Conservation (phyloP, 2,797 vertebrate genomes). For the Acrocephalus scirpaceus region DNA sequence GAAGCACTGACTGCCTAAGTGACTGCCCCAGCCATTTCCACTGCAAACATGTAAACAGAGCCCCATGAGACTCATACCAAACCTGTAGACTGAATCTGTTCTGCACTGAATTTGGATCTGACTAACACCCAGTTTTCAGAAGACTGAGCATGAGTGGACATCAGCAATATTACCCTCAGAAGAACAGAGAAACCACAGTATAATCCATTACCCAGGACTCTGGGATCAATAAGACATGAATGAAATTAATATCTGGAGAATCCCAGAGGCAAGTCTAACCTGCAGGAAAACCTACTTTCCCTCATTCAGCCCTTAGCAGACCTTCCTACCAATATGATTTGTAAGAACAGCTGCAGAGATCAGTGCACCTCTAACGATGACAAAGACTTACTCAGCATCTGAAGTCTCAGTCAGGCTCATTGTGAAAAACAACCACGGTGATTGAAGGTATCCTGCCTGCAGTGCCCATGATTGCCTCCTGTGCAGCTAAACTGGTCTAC, state of each 20-base stretch:
- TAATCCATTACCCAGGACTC: not conserved
- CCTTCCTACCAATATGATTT: not conserved
- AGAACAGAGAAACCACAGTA: not conserved
- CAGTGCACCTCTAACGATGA: not conserved
- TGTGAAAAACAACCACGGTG: not conserved
- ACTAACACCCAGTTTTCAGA: not conserved
- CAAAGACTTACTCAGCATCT: not conserved
- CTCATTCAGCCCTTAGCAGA: not conserved
- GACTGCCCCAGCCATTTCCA: not conserved
- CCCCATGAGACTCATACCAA: not conserved
- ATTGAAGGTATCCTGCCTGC: not conserved
- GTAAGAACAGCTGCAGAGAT: not conserved
- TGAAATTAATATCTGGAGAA: not conserved
- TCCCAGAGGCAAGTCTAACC: not conserved
- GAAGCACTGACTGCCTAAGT: not conserved
- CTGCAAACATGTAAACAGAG: not conserved
- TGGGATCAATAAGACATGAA: fast-evolving
- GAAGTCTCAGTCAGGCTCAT: not conserved
- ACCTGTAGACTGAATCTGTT: not conserved
- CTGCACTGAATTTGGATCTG: not conserved
- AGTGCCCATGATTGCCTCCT: not conserved
- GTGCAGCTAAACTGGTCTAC: not conserved
- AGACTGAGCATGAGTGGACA: not conserved
- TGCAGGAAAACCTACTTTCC: not conserved
- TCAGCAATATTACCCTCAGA: not conserved